phyloP scores from a whole-genome alignment of 2,797 vertebrate species.

The Scleropages formosus region DNA sequence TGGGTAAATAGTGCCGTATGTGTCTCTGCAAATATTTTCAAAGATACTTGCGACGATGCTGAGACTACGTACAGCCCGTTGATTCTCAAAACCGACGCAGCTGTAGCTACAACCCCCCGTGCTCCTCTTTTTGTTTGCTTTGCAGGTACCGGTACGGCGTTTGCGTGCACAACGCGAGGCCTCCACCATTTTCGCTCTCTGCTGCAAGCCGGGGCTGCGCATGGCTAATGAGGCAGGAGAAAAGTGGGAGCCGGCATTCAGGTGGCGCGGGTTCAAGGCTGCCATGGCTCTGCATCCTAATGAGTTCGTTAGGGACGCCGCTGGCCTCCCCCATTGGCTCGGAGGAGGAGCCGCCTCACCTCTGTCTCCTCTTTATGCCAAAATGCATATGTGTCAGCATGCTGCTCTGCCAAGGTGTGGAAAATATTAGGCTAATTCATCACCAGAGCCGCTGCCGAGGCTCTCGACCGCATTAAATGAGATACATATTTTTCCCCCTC shows the following conservation, averaged over 20 bases:
- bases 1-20: no score
- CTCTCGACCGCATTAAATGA: slow-evolving; percentile 83
- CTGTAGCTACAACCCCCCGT: background rate
- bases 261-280: slow-evolving; percentile 34
- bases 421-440: slow-evolving; percentile 78
- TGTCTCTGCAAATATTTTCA: no score
- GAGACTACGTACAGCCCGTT: no score
- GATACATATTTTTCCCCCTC: slow-evolving; percentile 64
- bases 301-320: slow-evolving; percentile 51
- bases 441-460: slow-evolving; percentile 78
- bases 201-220: slow-evolving; percentile 14
- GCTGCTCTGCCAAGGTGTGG: slow-evolving; percentile 48
- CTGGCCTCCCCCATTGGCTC: slow-evolving; percentile 19
- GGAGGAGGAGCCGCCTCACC: slow-evolving; percentile 61
- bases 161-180: slow-evolving; percentile 17
- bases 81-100: background rate
- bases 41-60: no score
- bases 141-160: slow-evolving; percentile 44
- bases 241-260: slow-evolving; percentile 11
- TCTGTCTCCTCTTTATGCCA: slow-evolving; percentile 48
- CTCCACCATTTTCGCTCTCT: slow-evolving; percentile 16
- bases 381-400: slow-evolving; percentile 73
- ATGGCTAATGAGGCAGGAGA: slow-evolving; percentile 25
- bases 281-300: slow-evolving; percentile 65
- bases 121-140: background rate